Percentiles rank a stretch among this genome's conserved stretches.
phyloP scores from a whole-genome alignment of 1,140 invertebrate genomes.

The Hycleus phaleratus region DNA sequence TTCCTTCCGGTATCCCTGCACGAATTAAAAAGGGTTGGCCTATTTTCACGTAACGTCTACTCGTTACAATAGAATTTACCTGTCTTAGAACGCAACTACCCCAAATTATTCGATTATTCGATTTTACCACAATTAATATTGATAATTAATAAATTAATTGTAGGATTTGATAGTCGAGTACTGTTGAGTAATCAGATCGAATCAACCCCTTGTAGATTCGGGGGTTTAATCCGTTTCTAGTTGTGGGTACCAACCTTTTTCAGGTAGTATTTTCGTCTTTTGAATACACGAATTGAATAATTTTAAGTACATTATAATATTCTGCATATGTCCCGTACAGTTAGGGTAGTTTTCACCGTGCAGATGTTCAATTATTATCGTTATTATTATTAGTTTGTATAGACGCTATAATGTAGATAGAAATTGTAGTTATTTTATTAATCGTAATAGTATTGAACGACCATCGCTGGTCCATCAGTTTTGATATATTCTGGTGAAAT shows the following conservation, averaged over 20 bases:
- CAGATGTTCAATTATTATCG: not conserved
- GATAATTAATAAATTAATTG: no score
- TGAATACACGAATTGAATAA: slow-evolving; percentile 16
- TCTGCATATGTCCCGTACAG: slow-evolving; percentile 24
- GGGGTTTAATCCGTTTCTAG: slow-evolving; percentile 25
- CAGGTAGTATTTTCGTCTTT: slow-evolving; percentile 27
- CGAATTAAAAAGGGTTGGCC: slow-evolving; percentile 36
- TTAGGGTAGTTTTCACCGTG: not conserved
- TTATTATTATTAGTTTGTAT: no score
- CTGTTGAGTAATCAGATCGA: no score
- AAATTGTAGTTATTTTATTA: no score
- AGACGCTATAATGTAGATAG: no score
- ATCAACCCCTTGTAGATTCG: slow-evolving; percentile 8
- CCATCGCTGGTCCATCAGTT: slow-evolving; percentile 22
- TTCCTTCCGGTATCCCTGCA: slow-evolving; percentile 34
- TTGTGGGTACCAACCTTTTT: slow-evolving; percentile 20
- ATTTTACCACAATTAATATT: no score
- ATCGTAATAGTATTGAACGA: no score
- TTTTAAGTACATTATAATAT: slow-evolving; percentile 31
- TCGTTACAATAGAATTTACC: slow-evolving; percentile 33
- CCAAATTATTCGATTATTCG: not conserved
- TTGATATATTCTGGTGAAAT: not conserved
- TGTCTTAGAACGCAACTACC: slow-evolving; percentile 13
- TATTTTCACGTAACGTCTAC: slow-evolving; percentile 29
- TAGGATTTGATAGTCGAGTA: no score